A percentile compares a stretch with the other conserved stretches of the same genome.
Evolutionary conservation across 1,140 invertebrate species (phyloP).

Genomic region (Pseudobourletiella spinata): DNA sequence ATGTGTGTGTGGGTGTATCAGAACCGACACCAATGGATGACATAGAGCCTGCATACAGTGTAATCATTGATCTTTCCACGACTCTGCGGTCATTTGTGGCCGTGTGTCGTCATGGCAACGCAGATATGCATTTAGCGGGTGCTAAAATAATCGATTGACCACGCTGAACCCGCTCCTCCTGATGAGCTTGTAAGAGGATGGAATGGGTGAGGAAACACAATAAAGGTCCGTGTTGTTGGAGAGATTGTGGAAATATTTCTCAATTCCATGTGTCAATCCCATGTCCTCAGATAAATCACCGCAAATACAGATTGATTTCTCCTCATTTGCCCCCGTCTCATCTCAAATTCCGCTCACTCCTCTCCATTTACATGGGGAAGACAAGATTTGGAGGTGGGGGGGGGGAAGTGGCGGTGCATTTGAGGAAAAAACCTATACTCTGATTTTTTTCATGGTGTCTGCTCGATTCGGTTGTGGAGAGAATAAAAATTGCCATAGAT

Average conservation of each 20-base stretch:
- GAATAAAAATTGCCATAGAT: too few species aligned
- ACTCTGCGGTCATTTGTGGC: neutral
- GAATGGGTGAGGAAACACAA: slow-evolving; percentile 25
- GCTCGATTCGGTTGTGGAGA: neutral
- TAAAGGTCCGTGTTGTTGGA: slow-evolving; percentile 27
- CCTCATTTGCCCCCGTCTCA: neutral
- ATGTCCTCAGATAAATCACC: slow-evolving; percentile 8
- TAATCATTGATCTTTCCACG: slow-evolving; percentile 12
- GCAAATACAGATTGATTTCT: slow-evolving; percentile 22
- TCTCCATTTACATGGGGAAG: neutral
- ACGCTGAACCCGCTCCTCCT: slow-evolving; percentile 10
- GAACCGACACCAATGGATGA: too few species aligned
- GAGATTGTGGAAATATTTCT: slow-evolving; percentile 35
- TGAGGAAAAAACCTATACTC: too few species aligned
- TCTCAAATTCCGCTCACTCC: neutral
- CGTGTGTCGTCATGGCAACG: slow-evolving; percentile 10
- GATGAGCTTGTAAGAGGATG: slow-evolving; percentile 21
- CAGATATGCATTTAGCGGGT: slow-evolving; percentile 22
- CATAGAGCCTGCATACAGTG: too few species aligned
- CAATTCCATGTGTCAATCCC: slow-evolving; percentile 26
- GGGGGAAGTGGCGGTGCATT: too few species aligned
- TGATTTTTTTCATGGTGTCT: too few species aligned
- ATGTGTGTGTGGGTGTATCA: too few species aligned
- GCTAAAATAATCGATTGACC: slow-evolving; percentile 28
- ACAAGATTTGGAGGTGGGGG: too few species aligned